Evolutionary conservation across 2,888 invertebrate species (phyloP).

Genomic region (Stegophylla sp.): DNA sequence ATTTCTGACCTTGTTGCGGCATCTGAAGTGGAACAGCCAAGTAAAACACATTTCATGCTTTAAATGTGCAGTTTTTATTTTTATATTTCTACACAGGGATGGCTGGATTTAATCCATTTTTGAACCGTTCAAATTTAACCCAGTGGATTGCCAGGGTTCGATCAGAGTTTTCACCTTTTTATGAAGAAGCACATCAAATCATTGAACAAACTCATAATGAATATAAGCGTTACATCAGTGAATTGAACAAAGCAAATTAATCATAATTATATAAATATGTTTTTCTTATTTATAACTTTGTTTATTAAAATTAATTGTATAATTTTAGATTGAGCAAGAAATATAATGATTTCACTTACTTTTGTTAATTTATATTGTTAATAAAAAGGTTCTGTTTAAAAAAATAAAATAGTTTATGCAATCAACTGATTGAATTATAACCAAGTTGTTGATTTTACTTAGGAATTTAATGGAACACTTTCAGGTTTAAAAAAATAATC

Average conservation of each 20-base stretch:
- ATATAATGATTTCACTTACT: too few species aligned
- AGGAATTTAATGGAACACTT: too few species aligned
- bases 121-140: conserved; percentile 63
- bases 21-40: conserved; percentile 66
- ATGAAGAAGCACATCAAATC: conserved; percentile 63
- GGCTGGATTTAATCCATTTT: conserved; percentile 64
- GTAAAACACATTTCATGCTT: conserved; percentile 61
- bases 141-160: conserved; percentile 65
- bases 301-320: too few species aligned
- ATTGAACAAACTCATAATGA: conserved; percentile 62
- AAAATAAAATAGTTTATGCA: too few species aligned
- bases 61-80: background rate
- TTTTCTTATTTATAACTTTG: background rate
- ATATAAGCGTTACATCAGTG: conserved; percentile 63
- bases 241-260: conserved; percentile 6
- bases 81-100: conserved; percentile 62
- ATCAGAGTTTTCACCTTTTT: conserved; percentile 64
- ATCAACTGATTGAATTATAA: too few species aligned
- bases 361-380: too few species aligned
- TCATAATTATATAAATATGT: background rate
- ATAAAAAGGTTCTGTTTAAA: too few species aligned
- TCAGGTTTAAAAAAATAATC: too few species aligned
- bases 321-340: too few species aligned
- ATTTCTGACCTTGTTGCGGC: conserved; percentile 66
- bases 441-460: too few species aligned